Evolutionary conservation across 2,888 invertebrate species (phyloP).

Genomic region (Epirrhoe tristata): DNA sequence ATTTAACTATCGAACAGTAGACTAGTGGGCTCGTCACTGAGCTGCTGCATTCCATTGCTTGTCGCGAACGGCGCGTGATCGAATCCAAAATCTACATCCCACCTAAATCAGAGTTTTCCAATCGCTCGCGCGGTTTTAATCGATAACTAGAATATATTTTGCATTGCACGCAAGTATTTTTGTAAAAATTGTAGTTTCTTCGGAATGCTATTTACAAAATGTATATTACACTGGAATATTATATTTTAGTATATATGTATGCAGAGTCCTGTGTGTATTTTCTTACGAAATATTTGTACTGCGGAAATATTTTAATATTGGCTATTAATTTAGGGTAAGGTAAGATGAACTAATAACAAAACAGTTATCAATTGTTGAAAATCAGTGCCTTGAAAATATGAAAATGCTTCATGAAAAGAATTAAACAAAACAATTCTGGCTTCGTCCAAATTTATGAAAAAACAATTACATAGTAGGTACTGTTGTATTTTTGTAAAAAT

Average conservation of each 20-base stretch:
- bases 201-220: slow-evolving; percentile 80
- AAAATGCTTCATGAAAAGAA: slow-evolving; percentile 69
- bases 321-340: slow-evolving; percentile 81
- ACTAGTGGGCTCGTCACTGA: slow-evolving; percentile 58
- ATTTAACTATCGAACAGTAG: slow-evolving; percentile 55
- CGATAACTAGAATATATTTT: slow-evolving; percentile 63
- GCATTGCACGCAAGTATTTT: slow-evolving; percentile 74
- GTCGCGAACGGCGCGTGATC: slow-evolving; percentile 69
- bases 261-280: slow-evolving; percentile 82
- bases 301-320: slow-evolving; percentile 81
- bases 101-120: slow-evolving; percentile 68
- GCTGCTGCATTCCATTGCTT: slow-evolving; percentile 72
- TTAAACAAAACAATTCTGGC: slow-evolving; percentile 49
- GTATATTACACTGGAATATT: slow-evolving; percentile 78
- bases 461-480: slow-evolving; percentile 50
- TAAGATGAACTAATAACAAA: slow-evolving; percentile 73
- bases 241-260: slow-evolving; percentile 82
- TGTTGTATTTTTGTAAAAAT: slow-evolving; percentile 54
- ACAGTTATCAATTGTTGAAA: slow-evolving; percentile 78
- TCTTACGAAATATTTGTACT: slow-evolving; percentile 81
- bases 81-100: slow-evolving; percentile 78
- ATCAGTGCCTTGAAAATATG: slow-evolving; percentile 80
- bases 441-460: slow-evolving; percentile 64
- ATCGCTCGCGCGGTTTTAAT: slow-evolving; percentile 59
- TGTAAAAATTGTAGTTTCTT: slow-evolving; percentile 76